Evolutionary conservation across 2,888 invertebrate species (phyloP), one percentile per base, ranked within the genome.

Genomic region (Zootermopsis nevadensis): DNA sequence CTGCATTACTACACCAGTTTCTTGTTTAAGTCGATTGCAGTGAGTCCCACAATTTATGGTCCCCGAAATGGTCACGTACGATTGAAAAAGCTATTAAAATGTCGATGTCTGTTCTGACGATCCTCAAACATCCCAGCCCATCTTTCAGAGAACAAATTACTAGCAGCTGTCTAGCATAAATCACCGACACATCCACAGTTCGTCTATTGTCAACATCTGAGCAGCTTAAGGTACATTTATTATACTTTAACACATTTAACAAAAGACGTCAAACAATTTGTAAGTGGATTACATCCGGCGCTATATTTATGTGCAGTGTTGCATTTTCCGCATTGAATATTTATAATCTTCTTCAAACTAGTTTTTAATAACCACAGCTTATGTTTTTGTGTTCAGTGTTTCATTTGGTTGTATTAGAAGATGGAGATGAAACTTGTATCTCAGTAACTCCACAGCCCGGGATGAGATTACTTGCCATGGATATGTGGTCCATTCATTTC

Each of bases 401-500:
- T 15, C 48, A 48, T 19, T 48, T 12, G 19, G 3, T 1, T 48
- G 19, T 48, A 12, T 8, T 48, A 15, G 3, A 19, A 48, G 48
- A 48, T 19, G 3, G 15, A 12, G 27, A 10, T 15, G 2, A 10
- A 66, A 27, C 27, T 66, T 31, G 33, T 33, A 69, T 69, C 6
- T 69, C 6, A 69, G 69, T 22, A 33, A 33, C 3, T 24, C 22
- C n/a, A 27, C 15, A 60, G 27, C 6, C 27, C n/a, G 8, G 60
- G 27, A n/a, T 60, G 22, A 12, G 60, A 27, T 60, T 15, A 12
- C 60, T 60, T 6, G 10, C 27, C 2, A 33, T 31, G 69, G 6
- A 31, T 69, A 33, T 69, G 69, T 10, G 69, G 33, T 33, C 69
- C 69, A 69, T 69, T 69, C 33, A 69, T 69, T 24, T 69, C 69